These are phyloP conservation scores for Gambusia holbrooki DNA, from an alignment of 2,113 vertebrate species.

Conservation along the genomic window DNA sequence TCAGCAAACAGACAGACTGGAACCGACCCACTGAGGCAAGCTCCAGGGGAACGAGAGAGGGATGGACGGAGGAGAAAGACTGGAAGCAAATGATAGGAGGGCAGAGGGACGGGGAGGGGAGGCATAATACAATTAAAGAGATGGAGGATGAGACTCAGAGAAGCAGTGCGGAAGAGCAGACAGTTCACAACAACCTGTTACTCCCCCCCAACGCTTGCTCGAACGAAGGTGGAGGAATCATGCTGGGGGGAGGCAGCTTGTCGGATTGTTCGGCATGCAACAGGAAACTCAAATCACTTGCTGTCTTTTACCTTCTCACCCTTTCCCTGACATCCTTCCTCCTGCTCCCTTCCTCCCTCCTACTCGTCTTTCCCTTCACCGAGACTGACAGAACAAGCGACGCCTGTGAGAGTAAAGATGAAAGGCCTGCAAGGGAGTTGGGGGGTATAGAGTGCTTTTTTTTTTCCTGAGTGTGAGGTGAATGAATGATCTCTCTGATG, in stretches of 20 bases:
- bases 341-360: conserved; percentile 30
- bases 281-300: conserved; percentile 32
- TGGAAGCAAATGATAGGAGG: conserved; percentile 27
- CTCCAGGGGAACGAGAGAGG: conserved; percentile 43
- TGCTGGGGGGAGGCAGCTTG: conserved; percentile 8
- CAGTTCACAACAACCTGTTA: conserved; percentile 43
- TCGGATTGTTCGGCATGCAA: conserved; percentile 6
- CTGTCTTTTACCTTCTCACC: conserved; percentile 34
- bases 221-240: conserved; percentile 7
- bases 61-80: conserved; percentile 50
- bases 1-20: conserved; percentile 79
- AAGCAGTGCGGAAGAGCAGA: conserved; percentile 8
- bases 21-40: conserved; percentile 73
- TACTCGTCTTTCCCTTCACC: conserved; percentile 45
- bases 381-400: conserved; percentile 75
- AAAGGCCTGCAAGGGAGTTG: conserved; percentile 69
- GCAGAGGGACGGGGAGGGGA: conserved; percentile 22
- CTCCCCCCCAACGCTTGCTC: neutral
- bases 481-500: conserved; percentile 76
- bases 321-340: conserved; percentile 56
- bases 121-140: conserved; percentile 56
- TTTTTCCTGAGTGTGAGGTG: conserved; percentile 26
- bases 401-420: conserved; percentile 77
- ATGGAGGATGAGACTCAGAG: conserved; percentile 30
- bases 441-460: neutral